Evolutionary conservation across 2,113 vertebrate genomes (phyloP).

Genomic region (Phocoena sinus): DNA sequence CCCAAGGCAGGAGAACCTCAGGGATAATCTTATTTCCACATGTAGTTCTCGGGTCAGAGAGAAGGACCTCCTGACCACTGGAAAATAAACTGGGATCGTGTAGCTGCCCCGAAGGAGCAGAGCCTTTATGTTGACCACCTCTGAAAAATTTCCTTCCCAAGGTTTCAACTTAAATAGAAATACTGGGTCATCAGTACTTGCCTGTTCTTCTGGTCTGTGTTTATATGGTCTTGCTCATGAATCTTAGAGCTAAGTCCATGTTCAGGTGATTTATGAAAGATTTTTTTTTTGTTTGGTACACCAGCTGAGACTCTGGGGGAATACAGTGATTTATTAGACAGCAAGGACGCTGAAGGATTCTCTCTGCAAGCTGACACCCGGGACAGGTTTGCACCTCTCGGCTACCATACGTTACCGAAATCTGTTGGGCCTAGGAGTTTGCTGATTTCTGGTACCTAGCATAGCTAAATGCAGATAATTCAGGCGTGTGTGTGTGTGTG

Average conservation of each 20-base stretch:
- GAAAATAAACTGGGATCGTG: background rate
- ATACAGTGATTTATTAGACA: constrained; percentile 34
- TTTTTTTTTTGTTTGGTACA: background rate
- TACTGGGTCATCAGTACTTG: background rate
- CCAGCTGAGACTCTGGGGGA: background rate
- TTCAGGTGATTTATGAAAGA: background rate
- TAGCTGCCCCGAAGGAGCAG: background rate
- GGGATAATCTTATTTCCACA: background rate
- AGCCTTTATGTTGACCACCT: background rate
- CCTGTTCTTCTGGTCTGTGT: background rate
- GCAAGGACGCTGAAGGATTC: background rate
- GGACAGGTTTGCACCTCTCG: background rate
- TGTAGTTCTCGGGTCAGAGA: background rate
- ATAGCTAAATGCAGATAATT: background rate
- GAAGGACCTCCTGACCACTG: background rate
- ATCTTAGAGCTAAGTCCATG: background rate
- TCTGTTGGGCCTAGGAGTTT: background rate
- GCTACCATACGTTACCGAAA: background rate
- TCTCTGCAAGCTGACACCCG: background rate
- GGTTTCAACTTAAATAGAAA: background rate
- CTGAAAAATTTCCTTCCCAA: background rate
- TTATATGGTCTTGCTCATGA: background rate
- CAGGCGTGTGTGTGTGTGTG: rapidly evolving
- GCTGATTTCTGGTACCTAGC: background rate
- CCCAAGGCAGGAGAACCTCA: background rate